phyloP scores from a whole-genome alignment of 1,140 invertebrate species.

The Microplitis demolitor region DNA sequence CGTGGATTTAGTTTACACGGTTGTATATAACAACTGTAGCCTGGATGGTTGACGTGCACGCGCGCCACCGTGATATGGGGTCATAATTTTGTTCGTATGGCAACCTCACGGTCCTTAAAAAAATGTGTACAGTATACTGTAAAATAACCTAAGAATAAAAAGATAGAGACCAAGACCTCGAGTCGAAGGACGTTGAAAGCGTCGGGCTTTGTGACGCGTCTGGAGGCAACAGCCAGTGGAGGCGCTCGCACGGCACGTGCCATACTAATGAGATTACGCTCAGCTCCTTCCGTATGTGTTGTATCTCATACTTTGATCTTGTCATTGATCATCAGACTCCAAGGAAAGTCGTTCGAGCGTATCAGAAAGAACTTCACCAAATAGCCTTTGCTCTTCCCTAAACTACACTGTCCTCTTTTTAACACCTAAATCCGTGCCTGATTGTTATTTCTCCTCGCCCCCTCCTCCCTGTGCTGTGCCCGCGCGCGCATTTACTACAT shows the following conservation, averaged over 20 bases:
- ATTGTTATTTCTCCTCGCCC: too few relatives aligned
- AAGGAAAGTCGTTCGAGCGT: background rate
- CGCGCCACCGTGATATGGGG: background rate
- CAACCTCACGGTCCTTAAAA: background rate
- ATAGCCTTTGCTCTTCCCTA: background rate
- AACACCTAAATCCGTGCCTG: conserved; percentile 34
- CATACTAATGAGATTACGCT: conserved; percentile 27
- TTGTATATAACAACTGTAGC: background rate
- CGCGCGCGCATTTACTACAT: background rate
- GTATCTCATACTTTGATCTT: conserved; percentile 28
- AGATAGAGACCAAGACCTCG: conserved; percentile 1
- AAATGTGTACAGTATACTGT: background rate
- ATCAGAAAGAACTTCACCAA: background rate
- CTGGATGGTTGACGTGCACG: background rate
- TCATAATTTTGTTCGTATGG: conserved; percentile 1
- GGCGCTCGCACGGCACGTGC: conserved; percentile 22
- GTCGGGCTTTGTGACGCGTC: conserved; percentile 14
- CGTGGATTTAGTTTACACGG: background rate
- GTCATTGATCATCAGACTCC: conserved; percentile 15
- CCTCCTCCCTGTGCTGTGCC: background rate
- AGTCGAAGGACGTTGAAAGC: conserved; percentile 16
- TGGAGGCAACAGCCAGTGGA: background rate
- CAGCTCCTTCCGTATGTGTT: conserved; percentile 20
- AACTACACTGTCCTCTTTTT: background rate
- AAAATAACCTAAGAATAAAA: background rate